Conservation (phyloP, 2,797 vertebrate species). For the Syngnathus rostellatus region DNA sequence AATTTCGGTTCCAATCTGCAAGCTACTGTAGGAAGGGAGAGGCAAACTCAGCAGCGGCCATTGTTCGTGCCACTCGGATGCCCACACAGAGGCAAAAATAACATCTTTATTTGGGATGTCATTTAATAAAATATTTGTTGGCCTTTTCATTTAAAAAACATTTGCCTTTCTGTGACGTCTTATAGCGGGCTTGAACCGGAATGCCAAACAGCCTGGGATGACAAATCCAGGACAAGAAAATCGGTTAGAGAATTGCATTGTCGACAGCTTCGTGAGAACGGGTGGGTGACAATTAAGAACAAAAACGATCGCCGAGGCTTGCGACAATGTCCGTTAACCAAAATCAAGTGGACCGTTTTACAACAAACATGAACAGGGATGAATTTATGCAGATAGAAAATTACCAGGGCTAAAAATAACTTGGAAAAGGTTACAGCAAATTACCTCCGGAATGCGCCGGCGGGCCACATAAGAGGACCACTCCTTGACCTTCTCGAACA, state of each 20-base stretch:
- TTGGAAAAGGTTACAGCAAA: constrained; percentile 17
- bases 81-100: neutral
- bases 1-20: constrained; percentile 47
- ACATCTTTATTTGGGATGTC: neutral
- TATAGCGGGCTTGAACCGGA: no score
- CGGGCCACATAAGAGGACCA: constrained; percentile 85
- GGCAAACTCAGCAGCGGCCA: constrained; percentile 39
- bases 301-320: no score
- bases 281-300: constrained; percentile 1
- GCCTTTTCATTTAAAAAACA: neutral
- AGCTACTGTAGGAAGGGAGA: constrained; percentile 43
- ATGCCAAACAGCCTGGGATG: neutral
- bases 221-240: neutral
- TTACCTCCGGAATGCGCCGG: constrained; percentile 82
- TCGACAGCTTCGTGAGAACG: neutral
- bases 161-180: neutral
- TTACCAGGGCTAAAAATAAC: neutral
- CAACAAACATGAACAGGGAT: neutral
- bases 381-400: neutral
- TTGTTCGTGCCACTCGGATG: constrained; percentile 29
- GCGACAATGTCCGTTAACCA: no score
- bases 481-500: constrained; percentile 89
- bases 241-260: neutral
- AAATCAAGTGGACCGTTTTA: no score
- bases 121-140: constrained; percentile 1